These are phyloP conservation scores for Synanthedon myopaeformis DNA, from an alignment of 2,888 invertebrate genomes.

Conservation along the genomic window DNA sequence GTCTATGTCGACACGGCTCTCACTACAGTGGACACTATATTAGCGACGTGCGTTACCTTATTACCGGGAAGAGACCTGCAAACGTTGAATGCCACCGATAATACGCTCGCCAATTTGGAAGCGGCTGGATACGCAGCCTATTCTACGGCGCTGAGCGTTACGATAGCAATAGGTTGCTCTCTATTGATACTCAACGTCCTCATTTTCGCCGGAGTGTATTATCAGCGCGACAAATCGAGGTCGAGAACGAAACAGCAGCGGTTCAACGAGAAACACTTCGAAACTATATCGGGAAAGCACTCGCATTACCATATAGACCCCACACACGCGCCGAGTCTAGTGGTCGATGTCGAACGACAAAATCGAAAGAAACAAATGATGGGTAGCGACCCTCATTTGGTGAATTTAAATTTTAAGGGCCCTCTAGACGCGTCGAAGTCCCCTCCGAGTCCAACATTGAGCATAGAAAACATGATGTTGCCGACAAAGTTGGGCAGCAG, in stretches of 20 bases:
- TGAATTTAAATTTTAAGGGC: constrained; percentile 69
- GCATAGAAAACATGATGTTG: constrained; percentile 66
- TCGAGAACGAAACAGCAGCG: constrained; percentile 76
- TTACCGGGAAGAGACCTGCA: constrained; percentile 63
- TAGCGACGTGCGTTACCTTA: constrained; percentile 79
- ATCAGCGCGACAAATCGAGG: constrained; percentile 82
- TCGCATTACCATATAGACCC: constrained; percentile 84
- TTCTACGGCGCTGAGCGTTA: constrained; percentile 81
- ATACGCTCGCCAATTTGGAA: constrained; percentile 82
- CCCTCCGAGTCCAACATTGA: constrained; percentile 74
- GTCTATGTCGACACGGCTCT: constrained; percentile 71
- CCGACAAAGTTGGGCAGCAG: constrained; percentile 66
- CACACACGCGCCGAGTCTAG: constrained; percentile 82
- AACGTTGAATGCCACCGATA: constrained; percentile 71
- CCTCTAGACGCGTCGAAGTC: constrained; percentile 70
- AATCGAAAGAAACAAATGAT: constrained; percentile 56
- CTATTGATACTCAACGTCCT: constrained; percentile 84
- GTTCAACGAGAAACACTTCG: constrained; percentile 77
- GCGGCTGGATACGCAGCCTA: constrained; percentile 83
- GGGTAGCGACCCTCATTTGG: constrained; percentile 64
- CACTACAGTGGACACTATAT: constrained; percentile 77
- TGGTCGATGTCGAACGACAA: constrained; percentile 82
- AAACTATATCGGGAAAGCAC: constrained; percentile 81
- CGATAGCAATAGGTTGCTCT: constrained; percentile 85
- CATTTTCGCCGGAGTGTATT: constrained; percentile 87